Base-by-base conservation (phyloP, 2,797 vertebrate species). In the Tenualosa thibaudeaui region DNA sequence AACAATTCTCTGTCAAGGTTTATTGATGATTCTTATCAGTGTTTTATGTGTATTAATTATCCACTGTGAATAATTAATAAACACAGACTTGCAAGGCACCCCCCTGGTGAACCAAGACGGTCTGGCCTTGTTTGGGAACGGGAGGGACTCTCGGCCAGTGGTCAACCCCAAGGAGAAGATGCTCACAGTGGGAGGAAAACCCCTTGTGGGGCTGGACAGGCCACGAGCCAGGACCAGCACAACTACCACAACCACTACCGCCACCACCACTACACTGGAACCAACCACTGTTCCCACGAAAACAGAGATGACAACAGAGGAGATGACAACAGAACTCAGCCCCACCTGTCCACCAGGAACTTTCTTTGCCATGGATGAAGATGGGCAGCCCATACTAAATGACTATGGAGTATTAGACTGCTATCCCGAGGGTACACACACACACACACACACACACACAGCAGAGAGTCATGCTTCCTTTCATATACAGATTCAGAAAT, bases 171-270 rank as follows among this genome's bases (percentile, higher is more conserved):
- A 97, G 92, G 97, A 98, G 43, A 99, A 96, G 87, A 93, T 98
- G 85, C 92, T 99, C 86, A 98, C 96, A 88, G 94, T 99, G 31
- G 98, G 98, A 92, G 98, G 98, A 56, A 99, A 98, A 89, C 97
- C 96, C 46, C 53, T 99, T 7, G 94, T 97, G 88, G 98, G 98
- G 82, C 94, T 99, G 92, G 96, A 98, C 91, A 94, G 93, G 86
- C 87, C 96, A 87, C 96, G 91, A 89, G 94, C 88, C 81, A 97
- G 94, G 78, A 95, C 96, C 75, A 96, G 95, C 12, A 92, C 86
- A 0, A 90, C 91, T 15, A 88, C 92, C 2, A 93, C 91, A 5
- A 94, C 93, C 1, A 95, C 96, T 58, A 93, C 92, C 0, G 87
- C 88, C 26, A 94, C 94, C 81, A 90, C 94, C 0, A 95, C 94